These are phyloP conservation scores for Oncorhynchus gorbuscha DNA, from an alignment of 2,113 vertebrate species.

Conservation along the genomic window DNA sequence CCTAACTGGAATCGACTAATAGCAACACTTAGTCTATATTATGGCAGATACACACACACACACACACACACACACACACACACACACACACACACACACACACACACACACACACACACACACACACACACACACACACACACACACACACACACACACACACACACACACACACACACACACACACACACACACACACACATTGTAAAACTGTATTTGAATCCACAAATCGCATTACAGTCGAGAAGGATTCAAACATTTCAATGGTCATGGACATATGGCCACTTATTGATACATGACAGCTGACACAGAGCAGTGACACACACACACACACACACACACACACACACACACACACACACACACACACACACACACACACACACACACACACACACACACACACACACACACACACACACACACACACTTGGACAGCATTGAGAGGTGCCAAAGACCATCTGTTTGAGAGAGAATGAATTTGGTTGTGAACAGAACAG, in stretches of 20 bases:
- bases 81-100: no score
- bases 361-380: neutral
- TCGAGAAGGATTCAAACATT: no score
- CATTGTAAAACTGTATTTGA: no score
- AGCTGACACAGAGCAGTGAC: constrained; percentile 18
- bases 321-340: neutral
- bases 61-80: neutral
- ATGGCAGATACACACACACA: neutral
- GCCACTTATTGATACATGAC: no score
- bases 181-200: neutral
- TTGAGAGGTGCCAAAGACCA: neutral
- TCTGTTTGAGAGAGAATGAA: constrained; percentile 42
- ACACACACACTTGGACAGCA: neutral
- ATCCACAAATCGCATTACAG: no score
- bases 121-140: neutral
- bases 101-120: neutral
- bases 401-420: neutral
- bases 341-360: neutral
- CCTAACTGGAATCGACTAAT: neutral
- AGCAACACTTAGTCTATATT: neutral
- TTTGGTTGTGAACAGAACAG: constrained; percentile 25
- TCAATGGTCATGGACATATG: no score
- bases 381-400: neutral
- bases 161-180: neutral
- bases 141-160: neutral